A percentile compares a stretch with the other conserved stretches of the same genome.
Conservation (phyloP, 2,888 invertebrate genomes). For the Volucella zonaria region DNA sequence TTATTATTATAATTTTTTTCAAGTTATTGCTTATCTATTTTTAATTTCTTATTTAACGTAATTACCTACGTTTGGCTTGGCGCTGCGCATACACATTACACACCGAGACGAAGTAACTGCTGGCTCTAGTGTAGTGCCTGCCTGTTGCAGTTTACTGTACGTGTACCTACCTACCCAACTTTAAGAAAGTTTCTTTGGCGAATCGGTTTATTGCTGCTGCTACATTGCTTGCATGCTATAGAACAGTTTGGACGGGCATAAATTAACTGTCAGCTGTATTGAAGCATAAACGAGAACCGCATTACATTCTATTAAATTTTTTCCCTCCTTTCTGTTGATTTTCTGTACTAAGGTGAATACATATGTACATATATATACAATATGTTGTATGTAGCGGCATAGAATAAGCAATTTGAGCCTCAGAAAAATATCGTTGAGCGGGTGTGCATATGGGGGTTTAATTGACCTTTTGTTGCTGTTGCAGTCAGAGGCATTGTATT, state of each 20-base stretch:
- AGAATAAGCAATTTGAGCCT: conserved; percentile 32
- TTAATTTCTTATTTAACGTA: conserved; percentile 40
- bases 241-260: conserved; percentile 46
- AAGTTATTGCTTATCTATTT: conserved; percentile 8
- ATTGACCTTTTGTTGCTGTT: conserved; percentile 71
- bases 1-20: background rate
- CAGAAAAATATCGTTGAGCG: conserved; percentile 57
- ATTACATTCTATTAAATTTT: conserved; percentile 40
- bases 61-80: conserved; percentile 26
- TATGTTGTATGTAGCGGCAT: too few species aligned
- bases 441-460: conserved; percentile 70
- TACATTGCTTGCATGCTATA: conserved; percentile 42
- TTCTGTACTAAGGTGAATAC: conserved; percentile 28
- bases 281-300: conserved; percentile 56
- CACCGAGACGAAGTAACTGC: background rate
- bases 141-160: background rate
- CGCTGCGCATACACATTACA: background rate
- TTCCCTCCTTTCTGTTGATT: conserved; percentile 25
- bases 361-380: background rate
- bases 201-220: conserved; percentile 4
- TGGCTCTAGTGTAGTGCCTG: background rate
- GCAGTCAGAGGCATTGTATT: conserved; percentile 62
- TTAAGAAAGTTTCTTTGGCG: conserved; percentile 31
- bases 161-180: background rate
- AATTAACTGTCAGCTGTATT: conserved; percentile 64